Conservation (phyloP, 1,140 invertebrate species). For the Notospermus geniculatus region DNA sequence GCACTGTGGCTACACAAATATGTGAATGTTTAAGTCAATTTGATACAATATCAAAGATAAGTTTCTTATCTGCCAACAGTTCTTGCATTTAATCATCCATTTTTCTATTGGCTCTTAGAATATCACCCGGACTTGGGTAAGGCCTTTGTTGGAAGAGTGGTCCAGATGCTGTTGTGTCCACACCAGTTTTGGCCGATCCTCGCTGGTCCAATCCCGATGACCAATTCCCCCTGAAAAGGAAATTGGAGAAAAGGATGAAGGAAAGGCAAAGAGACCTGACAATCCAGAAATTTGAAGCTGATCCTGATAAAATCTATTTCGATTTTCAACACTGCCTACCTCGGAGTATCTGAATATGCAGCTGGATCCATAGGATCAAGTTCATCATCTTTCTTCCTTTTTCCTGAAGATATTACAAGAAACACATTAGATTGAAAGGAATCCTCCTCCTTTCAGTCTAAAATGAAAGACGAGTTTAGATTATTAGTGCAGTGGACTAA, state of each 20-base stretch:
- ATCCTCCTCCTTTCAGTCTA: no score
- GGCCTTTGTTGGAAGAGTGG: constrained; percentile 71
- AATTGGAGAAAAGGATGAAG: not conserved
- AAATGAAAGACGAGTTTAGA: no score
- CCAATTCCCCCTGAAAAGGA: constrained; percentile 74
- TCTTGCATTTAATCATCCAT: constrained; percentile 4
- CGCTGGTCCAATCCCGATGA: constrained; percentile 70
- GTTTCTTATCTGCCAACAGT: no score
- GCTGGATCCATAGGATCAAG: constrained; percentile 90
- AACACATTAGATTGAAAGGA: no score
- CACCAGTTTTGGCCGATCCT: constrained; percentile 78
- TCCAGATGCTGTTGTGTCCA: constrained; percentile 84
- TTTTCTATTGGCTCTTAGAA: constrained; percentile 61
- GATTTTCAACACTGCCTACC: constrained; percentile 49
- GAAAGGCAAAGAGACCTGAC: no score
- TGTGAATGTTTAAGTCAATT: no score
- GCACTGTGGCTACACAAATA: no score
- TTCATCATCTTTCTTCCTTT: constrained; percentile 57
- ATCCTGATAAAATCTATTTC: no score
- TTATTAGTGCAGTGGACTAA: no score
- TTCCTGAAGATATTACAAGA: no score
- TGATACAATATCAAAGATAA: no score
- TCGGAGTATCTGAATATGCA: constrained; percentile 75
- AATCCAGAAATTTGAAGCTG: no score
- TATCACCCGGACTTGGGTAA: constrained; percentile 87